These are phyloP conservation scores for Pristionchus entomophagus DNA, from an alignment of 2,888 invertebrate species.

Conservation along the genomic window DNA sequence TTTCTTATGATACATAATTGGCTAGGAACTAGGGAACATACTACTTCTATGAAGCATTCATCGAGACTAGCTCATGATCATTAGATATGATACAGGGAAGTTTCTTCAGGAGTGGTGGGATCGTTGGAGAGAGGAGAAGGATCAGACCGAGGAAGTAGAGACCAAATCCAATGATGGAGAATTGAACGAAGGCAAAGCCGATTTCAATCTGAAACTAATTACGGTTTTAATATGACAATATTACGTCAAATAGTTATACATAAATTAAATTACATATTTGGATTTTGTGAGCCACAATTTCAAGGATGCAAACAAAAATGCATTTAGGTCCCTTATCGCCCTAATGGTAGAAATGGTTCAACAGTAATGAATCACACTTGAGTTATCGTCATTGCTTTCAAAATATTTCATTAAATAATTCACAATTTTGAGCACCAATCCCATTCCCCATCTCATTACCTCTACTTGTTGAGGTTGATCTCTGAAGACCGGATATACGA, in stretches of 20 bases:
- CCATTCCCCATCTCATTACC: neutral
- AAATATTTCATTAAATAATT: neutral
- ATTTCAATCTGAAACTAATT: slow-evolving; percentile 33
- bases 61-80: neutral
- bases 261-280: neutral
- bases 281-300: neutral
- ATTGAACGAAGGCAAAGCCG: slow-evolving; percentile 39
- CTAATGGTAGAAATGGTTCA: neutral
- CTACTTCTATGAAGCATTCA: neutral
- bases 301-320: neutral
- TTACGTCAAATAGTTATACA: neutral
- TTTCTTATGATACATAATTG: too few relatives aligned
- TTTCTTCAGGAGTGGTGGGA: neutral
- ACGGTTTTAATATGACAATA: neutral
- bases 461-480: neutral
- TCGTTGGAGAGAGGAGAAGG: slow-evolving; percentile 34
- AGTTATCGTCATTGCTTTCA: neutral
- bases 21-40: neutral
- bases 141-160: slow-evolving; percentile 5
- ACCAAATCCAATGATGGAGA: slow-evolving; percentile 39
- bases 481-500: slow-evolving; percentile 18
- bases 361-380: too few relatives aligned
- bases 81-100: neutral
- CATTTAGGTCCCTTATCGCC: neutral
- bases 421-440: neutral